Conservation (phyloP, 2,113 vertebrate genomes). For the Ophiodon elongatus region DNA sequence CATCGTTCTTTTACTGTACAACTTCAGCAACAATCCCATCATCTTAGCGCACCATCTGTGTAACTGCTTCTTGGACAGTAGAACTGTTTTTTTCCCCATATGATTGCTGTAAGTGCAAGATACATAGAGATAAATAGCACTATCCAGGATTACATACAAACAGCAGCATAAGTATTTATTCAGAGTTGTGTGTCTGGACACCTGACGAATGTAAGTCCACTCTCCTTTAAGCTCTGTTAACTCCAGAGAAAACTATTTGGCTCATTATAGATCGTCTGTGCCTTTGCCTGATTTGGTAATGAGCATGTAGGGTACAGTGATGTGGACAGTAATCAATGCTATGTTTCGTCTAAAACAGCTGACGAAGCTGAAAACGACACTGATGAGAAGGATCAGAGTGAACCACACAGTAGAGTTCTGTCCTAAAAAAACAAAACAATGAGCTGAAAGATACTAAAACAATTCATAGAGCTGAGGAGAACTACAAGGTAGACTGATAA, state of each 20-base stretch:
- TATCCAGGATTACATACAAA: neutral
- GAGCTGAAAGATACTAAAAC: neutral
- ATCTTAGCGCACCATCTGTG: neutral
- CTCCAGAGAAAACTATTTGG: too few species aligned
- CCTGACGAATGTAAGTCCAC: neutral
- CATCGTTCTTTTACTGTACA: slow-evolving; percentile 28
- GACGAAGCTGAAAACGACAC: too few species aligned
- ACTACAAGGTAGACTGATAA: neutral
- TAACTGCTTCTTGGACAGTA: neutral
- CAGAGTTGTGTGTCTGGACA: neutral
- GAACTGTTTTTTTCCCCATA: neutral
- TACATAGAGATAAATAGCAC: neutral
- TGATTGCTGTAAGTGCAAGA: neutral
- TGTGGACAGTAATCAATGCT: neutral
- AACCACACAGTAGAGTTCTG: neutral
- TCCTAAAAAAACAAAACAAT: neutral
- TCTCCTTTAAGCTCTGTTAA: neutral
- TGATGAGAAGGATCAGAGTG: too few species aligned
- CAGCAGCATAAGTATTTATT: neutral
- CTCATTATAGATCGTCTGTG: neutral
- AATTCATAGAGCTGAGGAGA: neutral
- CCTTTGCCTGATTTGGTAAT: neutral
- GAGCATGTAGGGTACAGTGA: neutral
- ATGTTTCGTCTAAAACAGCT: too few species aligned
- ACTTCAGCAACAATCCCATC: slow-evolving; percentile 28